These are phyloP conservation scores for Phylloscopus collybita DNA, from an alignment of 2,797 vertebrate genomes.

Conservation along the genomic window DNA sequence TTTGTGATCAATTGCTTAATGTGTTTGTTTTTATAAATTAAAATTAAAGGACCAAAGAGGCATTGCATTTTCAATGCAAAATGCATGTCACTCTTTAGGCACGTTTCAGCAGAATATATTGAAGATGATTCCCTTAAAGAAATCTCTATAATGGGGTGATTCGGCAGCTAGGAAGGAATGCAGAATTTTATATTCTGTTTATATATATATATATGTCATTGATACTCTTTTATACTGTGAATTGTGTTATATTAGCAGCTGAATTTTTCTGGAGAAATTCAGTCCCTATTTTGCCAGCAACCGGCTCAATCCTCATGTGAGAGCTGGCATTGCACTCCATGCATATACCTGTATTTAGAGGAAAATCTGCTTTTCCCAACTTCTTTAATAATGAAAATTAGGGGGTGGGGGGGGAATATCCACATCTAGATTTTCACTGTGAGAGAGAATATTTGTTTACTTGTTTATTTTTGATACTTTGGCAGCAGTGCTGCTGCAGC, in stretches of 20 bases:
- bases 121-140: neutral
- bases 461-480: neutral
- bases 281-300: neutral
- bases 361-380: neutral
- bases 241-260: neutral
- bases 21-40: neutral
- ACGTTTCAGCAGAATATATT: neutral
- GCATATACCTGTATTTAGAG: neutral
- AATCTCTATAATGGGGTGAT: neutral
- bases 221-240: neutral
- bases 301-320: neutral
- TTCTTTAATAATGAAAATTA: neutral
- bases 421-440: neutral
- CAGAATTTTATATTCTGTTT: conserved; percentile 10
- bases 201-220: neutral
- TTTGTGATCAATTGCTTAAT: neutral
- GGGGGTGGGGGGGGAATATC: accelerated
- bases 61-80: neutral
- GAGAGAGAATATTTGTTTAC: neutral
- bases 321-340: neutral
- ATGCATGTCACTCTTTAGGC: neutral
- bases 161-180: neutral
- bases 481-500: neutral
- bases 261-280: conserved; percentile 17
- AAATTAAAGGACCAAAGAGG: neutral